These are phyloP conservation scores for Megamerina dolium DNA, from an alignment of 2,888 invertebrate species.

Conservation along the genomic window DNA sequence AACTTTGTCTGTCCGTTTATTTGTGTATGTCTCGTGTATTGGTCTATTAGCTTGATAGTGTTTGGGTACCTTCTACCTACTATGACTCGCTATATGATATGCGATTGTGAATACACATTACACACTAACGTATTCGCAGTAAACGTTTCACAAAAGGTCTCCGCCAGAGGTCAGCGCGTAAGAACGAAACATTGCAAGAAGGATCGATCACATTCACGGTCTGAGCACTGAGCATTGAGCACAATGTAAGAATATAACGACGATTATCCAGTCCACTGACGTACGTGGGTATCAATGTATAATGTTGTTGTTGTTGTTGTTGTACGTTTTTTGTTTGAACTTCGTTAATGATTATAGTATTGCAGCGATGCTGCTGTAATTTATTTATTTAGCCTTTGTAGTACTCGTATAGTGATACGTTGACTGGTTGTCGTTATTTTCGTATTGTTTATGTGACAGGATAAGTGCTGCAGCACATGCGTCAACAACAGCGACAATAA, in stretches of 20 bases:
- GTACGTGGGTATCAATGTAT: not conserved
- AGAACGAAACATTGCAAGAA: conserved; percentile 16
- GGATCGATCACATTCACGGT: not conserved
- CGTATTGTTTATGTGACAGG: conserved; percentile 19
- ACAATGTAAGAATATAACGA: too few species aligned
- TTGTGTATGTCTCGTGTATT: too few species aligned
- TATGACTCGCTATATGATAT: too few species aligned
- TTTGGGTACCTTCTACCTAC: too few species aligned
- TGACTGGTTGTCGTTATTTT: conserved; percentile 19
- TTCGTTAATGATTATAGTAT: conserved; percentile 1
- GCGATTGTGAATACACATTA: too few species aligned
- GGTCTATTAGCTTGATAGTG: too few species aligned
- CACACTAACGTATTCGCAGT: too few species aligned
- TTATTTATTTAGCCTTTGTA: conserved; percentile 18
- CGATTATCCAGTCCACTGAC: conserved; percentile 5
- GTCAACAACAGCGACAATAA: too few species aligned
- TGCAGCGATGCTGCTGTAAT: too few species aligned
- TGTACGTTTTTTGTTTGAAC: conserved; percentile 6
- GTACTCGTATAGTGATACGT: too few species aligned
- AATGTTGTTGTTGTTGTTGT: not conserved
- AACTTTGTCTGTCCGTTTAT: conserved; percentile 8
- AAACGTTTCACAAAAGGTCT: conserved; percentile 19
- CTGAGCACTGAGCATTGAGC: too few species aligned
- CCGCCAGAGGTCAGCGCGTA: conserved; percentile 22
- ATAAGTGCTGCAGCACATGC: conserved; percentile 19